Evolutionary conservation across 2,797 vertebrate species (phyloP).

Genomic region (Syncerus caffer): DNA sequence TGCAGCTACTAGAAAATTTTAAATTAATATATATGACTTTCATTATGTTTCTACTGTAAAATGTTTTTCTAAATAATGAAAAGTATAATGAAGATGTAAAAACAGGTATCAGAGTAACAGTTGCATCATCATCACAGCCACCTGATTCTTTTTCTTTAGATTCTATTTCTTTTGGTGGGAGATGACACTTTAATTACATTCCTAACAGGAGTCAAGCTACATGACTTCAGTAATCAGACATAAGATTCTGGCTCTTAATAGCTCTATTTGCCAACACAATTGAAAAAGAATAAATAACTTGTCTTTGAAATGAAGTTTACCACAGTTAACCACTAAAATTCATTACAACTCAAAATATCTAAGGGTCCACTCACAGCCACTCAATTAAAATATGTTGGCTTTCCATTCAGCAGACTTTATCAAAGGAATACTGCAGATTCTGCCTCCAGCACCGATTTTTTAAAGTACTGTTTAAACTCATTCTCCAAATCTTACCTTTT

Average conservation of each 20-base stretch:
- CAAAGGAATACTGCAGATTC: not conserved
- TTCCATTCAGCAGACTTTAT: slow-evolving; percentile 18
- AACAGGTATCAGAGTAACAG: not conserved
- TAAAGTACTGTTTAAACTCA: not conserved
- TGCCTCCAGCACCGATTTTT: not conserved
- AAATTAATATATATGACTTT: not conserved
- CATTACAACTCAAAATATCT: not conserved
- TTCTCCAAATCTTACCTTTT: not conserved
- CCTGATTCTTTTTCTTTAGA: not conserved
- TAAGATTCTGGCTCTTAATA: not conserved
- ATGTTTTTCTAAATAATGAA: not conserved
- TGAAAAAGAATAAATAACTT: slow-evolving; percentile 33
- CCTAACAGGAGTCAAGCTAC: slow-evolving; percentile 21
- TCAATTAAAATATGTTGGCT: not conserved
- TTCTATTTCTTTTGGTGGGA: not conserved
- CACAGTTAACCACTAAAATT: not conserved
- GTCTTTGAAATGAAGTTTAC: slow-evolving; percentile 33
- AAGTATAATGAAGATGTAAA: not conserved
- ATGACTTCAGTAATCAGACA: slow-evolving; percentile 1
- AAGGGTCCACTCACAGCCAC: not conserved
- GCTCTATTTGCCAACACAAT: not conserved
- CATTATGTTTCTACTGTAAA: not conserved
- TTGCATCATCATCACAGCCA: not conserved
- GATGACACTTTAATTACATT: slow-evolving; percentile 32
- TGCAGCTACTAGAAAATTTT: not conserved